Percentiles rank a stretch among this genome's conserved stretches.
Evolutionary conservation across 2,797 vertebrate genomes (phyloP).

Genomic region (Rousettus madagascariensis): DNA sequence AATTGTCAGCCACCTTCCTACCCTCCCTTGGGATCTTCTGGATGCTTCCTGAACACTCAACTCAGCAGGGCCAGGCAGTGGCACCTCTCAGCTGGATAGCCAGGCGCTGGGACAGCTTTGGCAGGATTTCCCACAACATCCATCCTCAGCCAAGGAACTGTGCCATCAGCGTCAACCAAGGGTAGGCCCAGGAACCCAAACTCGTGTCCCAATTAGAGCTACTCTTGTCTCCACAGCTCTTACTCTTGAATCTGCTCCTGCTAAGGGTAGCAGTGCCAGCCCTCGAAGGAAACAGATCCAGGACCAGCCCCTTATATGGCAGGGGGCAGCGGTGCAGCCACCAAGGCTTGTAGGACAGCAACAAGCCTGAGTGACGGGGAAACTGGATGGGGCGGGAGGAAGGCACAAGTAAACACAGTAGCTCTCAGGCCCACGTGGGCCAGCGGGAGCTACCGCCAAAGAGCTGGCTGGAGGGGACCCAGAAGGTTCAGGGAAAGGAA

Average conservation of each 20-base stretch:
- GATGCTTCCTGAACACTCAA: slow-evolving; percentile 17
- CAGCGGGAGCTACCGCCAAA: slow-evolving; percentile 74
- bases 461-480: slow-evolving; percentile 71
- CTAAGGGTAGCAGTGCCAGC: background rate
- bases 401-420: slow-evolving; percentile 86
- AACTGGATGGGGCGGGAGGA: slow-evolving; percentile 75
- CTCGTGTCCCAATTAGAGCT: background rate
- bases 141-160: background rate
- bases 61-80: background rate
- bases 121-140: background rate
- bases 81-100: background rate
- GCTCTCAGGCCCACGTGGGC: slow-evolving; percentile 63
- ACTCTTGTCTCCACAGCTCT: background rate
- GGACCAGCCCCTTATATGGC: slow-evolving; percentile 34
- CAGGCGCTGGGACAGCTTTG: background rate
- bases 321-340: slow-evolving; percentile 59
- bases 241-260: slow-evolving; percentile 6
- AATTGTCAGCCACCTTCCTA: background rate
- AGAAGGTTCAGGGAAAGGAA: slow-evolving; percentile 42
- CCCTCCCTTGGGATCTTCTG: slow-evolving; percentile 38
- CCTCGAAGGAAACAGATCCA: background rate
- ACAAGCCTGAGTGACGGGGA: slow-evolving; percentile 77
- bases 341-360: slow-evolving; percentile 22
- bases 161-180: background rate
- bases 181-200: background rate